Evolutionary conservation across 2,888 invertebrate genomes (phyloP), one percentile per base, ranked within the genome.

Genomic region (Drosophila dives): DNA sequence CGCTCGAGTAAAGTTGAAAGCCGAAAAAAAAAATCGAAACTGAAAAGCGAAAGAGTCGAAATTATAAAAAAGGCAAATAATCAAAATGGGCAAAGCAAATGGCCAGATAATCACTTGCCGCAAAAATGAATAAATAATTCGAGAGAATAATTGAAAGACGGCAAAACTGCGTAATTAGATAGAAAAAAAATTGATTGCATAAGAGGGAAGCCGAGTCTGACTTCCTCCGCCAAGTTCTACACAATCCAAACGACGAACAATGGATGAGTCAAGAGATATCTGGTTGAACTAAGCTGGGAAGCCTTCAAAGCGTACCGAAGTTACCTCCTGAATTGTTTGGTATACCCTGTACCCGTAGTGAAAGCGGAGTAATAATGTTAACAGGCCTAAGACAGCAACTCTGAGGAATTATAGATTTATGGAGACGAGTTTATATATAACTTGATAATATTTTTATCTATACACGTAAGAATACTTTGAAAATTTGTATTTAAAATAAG

Each of bases 41-140:
- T 42, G 42, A 72, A 72, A 75, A 53, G 59, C 67, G 48, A 69
- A 68, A 62, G n/a, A 63, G 34, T 48, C 15, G 36, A 60, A 55
- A 55, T 20, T 10, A 29, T 29, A 29, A 45, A 54, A 17, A 7
- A 42, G 32, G 20, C 12, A 20, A 61, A 66, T 68, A 64, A 72
- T 70, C 64, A 55, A 76, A 75, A 63, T 42, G 69, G 56, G 60
- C 72, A 71, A 59, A 48, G 63, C 48, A 69, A 51, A 58, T 53
- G 33, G 66, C 42, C 63, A 65, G 63, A 66, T 79, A 78, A 78
- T 62, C 64, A 72, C 36, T 65, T 58, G 69, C 72, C 45, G 50
- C 66, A 53, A 75, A 79, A 72, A 75, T 68, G 65, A 61, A 67
- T 73, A 73, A 78, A 75, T 79, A 75, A 78, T 64, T 50, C 8